A percentile compares a stretch with the other conserved stretches of the same genome.
Conservation (phyloP, 2,113 vertebrate genomes). For the Corvus hawaiiensis region DNA sequence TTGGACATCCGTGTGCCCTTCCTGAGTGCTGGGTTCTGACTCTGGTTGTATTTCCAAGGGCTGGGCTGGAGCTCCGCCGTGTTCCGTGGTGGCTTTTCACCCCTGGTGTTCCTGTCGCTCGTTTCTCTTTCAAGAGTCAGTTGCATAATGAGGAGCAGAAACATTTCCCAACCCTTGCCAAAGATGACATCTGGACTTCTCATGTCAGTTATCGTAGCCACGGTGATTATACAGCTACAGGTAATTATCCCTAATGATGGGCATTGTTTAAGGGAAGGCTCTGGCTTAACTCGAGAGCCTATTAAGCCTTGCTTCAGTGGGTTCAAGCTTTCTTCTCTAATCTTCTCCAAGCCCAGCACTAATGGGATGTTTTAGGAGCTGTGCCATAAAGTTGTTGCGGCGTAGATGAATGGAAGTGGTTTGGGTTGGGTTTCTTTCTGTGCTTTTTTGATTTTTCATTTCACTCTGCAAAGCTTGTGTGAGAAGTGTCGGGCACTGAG, state of each 20-base stretch:
- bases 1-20: fast-evolving
- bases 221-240: slow-evolving; percentile 47
- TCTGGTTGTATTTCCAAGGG: neutral
- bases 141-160: neutral
- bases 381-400: neutral
- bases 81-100: neutral
- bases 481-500: neutral
- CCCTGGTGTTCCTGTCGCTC: neutral
- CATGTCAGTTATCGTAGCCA: slow-evolving; percentile 43
- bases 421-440: neutral
- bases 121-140: neutral
- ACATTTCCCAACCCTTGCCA: neutral
- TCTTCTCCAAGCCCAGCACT: neutral
- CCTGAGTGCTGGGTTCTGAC: neutral
- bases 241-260: slow-evolving; percentile 50
- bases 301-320: slow-evolving; percentile 28
- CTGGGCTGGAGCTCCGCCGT: neutral
- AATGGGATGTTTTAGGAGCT: slow-evolving; percentile 6
- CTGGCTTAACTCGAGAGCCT: slow-evolving; percentile 31
- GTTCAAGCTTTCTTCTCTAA: slow-evolving; percentile 23
- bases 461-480: neutral
- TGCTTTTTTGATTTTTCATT: neutral
- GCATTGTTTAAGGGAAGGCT: slow-evolving; percentile 12
- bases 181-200: slow-evolving; percentile 37
- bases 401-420: neutral